Conservation (phyloP, 2,888 invertebrate species). For the Drosophila fungiperda region DNA sequence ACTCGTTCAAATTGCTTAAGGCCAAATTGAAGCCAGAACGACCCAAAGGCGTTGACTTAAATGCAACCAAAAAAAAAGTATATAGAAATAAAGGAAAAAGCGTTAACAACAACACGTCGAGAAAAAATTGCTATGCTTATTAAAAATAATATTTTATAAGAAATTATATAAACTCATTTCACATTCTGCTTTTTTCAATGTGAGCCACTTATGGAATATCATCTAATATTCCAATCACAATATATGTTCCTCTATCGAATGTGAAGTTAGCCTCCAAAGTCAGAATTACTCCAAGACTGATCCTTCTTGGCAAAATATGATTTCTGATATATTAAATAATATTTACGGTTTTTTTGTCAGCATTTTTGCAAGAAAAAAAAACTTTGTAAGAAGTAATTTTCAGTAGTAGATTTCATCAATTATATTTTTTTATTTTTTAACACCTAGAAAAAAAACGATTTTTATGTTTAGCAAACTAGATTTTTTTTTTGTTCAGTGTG, state of each 20-base stretch:
- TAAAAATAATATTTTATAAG: background rate
- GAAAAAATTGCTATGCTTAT: background rate
- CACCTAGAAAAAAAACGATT: too few species aligned
- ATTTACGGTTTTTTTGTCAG: too few species aligned
- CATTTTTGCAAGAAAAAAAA: too few species aligned
- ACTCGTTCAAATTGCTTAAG: constrained; percentile 73
- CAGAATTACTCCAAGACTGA: background rate
- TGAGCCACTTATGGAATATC: background rate
- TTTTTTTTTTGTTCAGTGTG: constrained; percentile 13
- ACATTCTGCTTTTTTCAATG: background rate
- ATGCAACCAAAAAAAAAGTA: constrained; percentile 30
- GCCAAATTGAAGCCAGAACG: constrained; percentile 58
- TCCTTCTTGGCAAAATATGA: background rate
- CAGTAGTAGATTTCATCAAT: too few species aligned
- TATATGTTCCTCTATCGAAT: background rate
- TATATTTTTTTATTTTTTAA: too few species aligned
- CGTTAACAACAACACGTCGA: constrained; percentile 36
- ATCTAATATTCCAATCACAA: background rate
- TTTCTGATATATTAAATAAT: background rate
- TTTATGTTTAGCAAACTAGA: too few species aligned
- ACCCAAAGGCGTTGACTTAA: constrained; percentile 45
- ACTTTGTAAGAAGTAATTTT: too few species aligned
- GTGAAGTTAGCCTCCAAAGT: background rate
- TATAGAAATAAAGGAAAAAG: background rate
- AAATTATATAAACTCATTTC: background rate